phyloP scores from a whole-genome alignment of 2,113 vertebrate genomes.

The Zonotrichia leucophrys region DNA sequence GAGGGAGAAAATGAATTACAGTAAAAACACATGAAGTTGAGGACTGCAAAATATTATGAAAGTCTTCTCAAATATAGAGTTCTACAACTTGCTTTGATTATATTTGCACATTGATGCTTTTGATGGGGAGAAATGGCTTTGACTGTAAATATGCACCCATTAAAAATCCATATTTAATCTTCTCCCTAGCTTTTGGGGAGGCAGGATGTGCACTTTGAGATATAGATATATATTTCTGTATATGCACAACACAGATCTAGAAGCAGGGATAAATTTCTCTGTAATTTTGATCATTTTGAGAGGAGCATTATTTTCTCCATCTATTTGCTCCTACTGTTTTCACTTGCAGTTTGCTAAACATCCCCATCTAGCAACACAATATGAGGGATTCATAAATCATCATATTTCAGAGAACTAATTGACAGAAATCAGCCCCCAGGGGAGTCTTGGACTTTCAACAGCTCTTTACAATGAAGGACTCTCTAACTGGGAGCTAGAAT shows the following conservation, averaged over 20 bases:
- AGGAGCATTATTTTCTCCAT: neutral
- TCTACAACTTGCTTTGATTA: neutral
- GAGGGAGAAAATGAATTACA: neutral
- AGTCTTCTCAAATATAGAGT: neutral
- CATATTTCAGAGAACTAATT: constrained; percentile 16
- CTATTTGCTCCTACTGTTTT: neutral
- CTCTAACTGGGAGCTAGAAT: neutral
- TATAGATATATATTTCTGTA: neutral
- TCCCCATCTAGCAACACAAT: neutral
- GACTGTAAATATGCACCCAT: neutral
- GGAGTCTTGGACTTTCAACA: constrained; percentile 19
- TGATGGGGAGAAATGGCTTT: neutral
- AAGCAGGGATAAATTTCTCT: neutral
- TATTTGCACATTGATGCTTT: neutral
- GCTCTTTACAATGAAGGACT: constrained; percentile 35
- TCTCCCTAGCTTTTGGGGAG: neutral
- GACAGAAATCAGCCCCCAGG: constrained; percentile 34
- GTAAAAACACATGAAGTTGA: neutral
- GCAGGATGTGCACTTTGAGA: neutral
- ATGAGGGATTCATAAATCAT: constrained; percentile 34
- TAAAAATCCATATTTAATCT: constrained; percentile 11
- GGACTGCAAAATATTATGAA: neutral
- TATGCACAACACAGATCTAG: neutral
- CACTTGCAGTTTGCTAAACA: neutral
- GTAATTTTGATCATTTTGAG: neutral